Evolutionary conservation across 2,888 invertebrate species (phyloP), one percentile per base, ranked within the genome.

Genomic region (Cheilosia impressa): DNA sequence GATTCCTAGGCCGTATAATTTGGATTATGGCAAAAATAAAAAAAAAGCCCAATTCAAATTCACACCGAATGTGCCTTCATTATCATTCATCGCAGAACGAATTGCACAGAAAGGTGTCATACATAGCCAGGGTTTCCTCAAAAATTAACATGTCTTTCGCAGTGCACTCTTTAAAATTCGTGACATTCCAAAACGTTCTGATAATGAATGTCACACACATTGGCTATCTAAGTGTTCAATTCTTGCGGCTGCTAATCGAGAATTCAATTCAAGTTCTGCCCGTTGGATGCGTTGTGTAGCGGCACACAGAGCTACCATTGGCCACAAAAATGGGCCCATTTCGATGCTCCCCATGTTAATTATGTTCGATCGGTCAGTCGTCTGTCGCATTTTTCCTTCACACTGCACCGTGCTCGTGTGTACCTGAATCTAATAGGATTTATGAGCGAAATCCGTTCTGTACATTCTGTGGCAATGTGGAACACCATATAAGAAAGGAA

Each of bases 401-500:
- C 57, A 17, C 45, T 31, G 27, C n/a, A 47, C 4, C 38, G 38
- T 38, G 13, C 10, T 38, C 38, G 38, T 38, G 38, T 13, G 43
- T 65, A 68, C 62, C 47, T 58, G 63, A 58, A 73, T 63, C 69
- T 71, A 62, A 72, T 55, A 60, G 45, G 77, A 82, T 82, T 77
- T 82, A 82, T 71, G 76, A 57, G 53, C 24, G 41, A 65, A 77
- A 65, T 82, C 71, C 81, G 68, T 65, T 19, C 71, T 82, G 71
- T 58, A 63, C 66, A 52, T 52, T 63, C 66, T 22, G 17, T n/a
- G 34, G 19, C 9, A 22, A 19, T 27, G 27, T 4, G 13, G 7
- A 24, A 9, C 34, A 13, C 34, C 34, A 10, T 2, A 27, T 4
- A 72, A 60, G 52, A 66, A 41, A 71, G 65, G 72, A 57, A 43